Percentiles rank a stretch among this genome's conserved stretches.
Evolutionary conservation across 2,888 invertebrate genomes (phyloP).

Genomic region (Petrophora chlorosata): DNA sequence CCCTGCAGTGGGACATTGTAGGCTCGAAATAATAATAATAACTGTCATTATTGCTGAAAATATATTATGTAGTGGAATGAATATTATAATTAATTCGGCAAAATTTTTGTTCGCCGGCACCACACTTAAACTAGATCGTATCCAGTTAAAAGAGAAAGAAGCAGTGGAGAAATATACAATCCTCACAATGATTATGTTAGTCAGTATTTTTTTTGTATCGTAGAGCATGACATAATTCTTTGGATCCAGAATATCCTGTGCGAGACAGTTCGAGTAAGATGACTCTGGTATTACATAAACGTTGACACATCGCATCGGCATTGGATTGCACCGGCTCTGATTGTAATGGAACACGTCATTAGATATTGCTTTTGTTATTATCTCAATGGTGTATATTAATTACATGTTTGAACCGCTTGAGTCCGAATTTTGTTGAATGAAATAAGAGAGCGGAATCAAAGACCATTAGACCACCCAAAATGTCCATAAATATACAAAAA

Average conservation of each 20-base stretch:
- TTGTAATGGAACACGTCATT: slow-evolving; percentile 5
- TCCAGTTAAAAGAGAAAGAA: no score
- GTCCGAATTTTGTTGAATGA: not conserved
- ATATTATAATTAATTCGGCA: no score
- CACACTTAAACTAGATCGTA: no score
- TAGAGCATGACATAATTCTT: slow-evolving; percentile 2
- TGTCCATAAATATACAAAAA: not conserved
- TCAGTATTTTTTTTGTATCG: not conserved
- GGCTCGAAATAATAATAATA: no score
- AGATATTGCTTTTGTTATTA: slow-evolving; percentile 4
- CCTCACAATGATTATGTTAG: no score
- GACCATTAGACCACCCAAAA: not conserved
- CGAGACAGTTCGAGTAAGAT: slow-evolving; percentile 16
- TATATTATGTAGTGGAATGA: no score
- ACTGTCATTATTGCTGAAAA: no score
- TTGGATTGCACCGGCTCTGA: slow-evolving; percentile 15
- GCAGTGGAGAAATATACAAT: no score
- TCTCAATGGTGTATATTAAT: not conserved
- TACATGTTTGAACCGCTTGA: not conserved
- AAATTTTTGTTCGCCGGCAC: no score
- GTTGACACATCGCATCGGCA: not conserved
- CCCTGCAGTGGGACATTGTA: no score
- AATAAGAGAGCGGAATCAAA: not conserved
- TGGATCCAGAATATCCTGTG: slow-evolving; percentile 8
- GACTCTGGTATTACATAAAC: not conserved